Percentiles rank a stretch among this genome's conserved stretches.
phyloP scores from a whole-genome alignment of 2,113 vertebrate genomes.

The Papio anubis region DNA sequence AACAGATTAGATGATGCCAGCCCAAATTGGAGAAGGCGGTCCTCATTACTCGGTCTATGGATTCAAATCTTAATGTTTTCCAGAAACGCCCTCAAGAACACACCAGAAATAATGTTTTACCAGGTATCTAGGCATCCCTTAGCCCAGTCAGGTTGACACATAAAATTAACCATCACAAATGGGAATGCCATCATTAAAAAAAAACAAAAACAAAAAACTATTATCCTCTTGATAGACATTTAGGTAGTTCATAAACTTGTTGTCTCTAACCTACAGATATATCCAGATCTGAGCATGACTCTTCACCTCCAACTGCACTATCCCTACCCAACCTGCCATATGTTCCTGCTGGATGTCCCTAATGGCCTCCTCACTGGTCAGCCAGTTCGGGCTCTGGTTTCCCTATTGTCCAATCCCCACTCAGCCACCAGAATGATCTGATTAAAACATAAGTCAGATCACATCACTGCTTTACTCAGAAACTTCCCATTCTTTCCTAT shows the following conservation, averaged over 20 bases:
- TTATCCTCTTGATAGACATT: background rate
- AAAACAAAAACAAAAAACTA: background rate
- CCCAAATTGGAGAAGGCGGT: background rate
- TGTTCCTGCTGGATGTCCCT: background rate
- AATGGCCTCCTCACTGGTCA: background rate
- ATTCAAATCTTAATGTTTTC: background rate
- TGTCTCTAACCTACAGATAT: background rate
- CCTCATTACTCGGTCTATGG: background rate
- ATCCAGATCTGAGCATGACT: background rate
- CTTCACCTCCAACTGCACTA: no score
- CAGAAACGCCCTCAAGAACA: background rate
- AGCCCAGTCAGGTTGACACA: background rate
- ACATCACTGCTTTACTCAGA: background rate
- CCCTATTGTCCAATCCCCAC: rapidly evolving
- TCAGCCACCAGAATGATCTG: background rate
- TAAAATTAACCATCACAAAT: background rate
- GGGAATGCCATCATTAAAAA: background rate
- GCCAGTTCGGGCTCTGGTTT: background rate
- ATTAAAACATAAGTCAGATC: background rate
- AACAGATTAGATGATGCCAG: background rate
- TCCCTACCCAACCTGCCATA: rapidly evolving
- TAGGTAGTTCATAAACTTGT: background rate
- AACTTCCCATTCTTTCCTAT: background rate
- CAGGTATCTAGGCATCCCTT: background rate
- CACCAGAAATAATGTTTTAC: background rate